Evolutionary conservation across 2,113 vertebrate species (phyloP), one percentile per base, ranked within the genome.

Genomic region (Aegotheles bennettii): DNA sequence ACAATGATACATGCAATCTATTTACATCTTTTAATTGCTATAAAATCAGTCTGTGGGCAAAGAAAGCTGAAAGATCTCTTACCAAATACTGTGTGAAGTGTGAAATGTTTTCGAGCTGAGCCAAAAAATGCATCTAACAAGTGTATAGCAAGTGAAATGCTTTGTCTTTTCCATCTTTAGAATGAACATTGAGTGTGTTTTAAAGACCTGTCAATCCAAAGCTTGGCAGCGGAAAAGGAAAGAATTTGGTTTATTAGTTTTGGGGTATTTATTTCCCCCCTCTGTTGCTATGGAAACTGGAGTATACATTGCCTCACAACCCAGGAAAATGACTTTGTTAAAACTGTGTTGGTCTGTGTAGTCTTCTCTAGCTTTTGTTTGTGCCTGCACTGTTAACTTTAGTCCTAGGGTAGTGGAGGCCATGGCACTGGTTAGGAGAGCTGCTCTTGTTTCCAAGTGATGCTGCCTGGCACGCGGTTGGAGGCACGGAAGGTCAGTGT

Each of bases 91-190:
- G 71, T 65, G 69, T 84, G 96, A 96, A 75, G 92, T 97, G 86
- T 69, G 87, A 94, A 95, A 95, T 68, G 79, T 95, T 97, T 98
- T 97, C 74, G 94, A 96, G 93, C 95, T 61, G 90, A 97, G 96
- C 96, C 96, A 97, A 97, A 95, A 95, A 97, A 71, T 53, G 90
- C 82, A 94, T 94, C 93, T 91, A 67, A 97, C 97, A 96, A 88
- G 95, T 94, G 69, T 96, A 93, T 74, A 95, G 88, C 90, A 97
- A 96, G 90, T 94, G 87, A 96, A 95, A 90, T 93, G 84, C 85
- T 94, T 92, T 33, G 29, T 93, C 69, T 54, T 70, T 97, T 97
- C 97, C 95, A 96, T 97, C 96, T 97, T 95, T 73, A 89, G 94
- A 90, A 83, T 96, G 94, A 87, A 88, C 74, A 35, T 4, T 40